These are phyloP conservation scores for Falco columbarius DNA, from an alignment of 2,797 vertebrate genomes.

Conservation along the genomic window DNA sequence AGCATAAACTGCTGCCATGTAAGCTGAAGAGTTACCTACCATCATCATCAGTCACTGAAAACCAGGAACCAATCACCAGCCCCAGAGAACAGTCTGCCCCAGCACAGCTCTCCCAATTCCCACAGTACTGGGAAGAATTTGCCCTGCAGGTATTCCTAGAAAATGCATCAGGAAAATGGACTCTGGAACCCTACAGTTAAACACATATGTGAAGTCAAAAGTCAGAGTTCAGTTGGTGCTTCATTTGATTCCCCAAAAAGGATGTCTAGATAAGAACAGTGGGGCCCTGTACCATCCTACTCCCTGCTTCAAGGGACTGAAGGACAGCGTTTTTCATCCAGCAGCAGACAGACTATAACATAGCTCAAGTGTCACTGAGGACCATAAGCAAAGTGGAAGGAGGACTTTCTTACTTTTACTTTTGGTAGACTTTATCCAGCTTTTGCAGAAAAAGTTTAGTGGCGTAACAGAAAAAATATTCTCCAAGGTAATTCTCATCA, in stretches of 20 bases:
- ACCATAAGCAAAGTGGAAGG: not conserved
- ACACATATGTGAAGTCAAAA: rapidly evolving
- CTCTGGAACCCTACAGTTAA: not conserved
- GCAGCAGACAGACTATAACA: not conserved
- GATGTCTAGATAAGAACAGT: not conserved
- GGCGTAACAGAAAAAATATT: not conserved
- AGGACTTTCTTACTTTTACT: not conserved
- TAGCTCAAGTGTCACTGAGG: not conserved
- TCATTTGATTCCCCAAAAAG: not conserved
- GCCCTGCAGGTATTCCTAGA: not conserved
- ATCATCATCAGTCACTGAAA: not conserved
- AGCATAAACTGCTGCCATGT: not conserved
- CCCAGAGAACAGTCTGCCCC: not conserved
- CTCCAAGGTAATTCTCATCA: not conserved
- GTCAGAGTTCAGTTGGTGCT: not conserved
- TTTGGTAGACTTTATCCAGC: not conserved
- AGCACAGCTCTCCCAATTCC: not conserved
- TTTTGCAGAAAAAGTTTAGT: not conserved
- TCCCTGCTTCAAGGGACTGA: not conserved
- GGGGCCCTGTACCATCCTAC: not conserved
- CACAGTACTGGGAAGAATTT: not conserved
- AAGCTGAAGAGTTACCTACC: not conserved
- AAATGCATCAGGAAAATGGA: not conserved
- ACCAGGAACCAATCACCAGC: not conserved
- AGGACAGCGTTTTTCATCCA: not conserved